phyloP scores from a whole-genome alignment of 2,797 vertebrate genomes.

The Chaunax sp. region DNA sequence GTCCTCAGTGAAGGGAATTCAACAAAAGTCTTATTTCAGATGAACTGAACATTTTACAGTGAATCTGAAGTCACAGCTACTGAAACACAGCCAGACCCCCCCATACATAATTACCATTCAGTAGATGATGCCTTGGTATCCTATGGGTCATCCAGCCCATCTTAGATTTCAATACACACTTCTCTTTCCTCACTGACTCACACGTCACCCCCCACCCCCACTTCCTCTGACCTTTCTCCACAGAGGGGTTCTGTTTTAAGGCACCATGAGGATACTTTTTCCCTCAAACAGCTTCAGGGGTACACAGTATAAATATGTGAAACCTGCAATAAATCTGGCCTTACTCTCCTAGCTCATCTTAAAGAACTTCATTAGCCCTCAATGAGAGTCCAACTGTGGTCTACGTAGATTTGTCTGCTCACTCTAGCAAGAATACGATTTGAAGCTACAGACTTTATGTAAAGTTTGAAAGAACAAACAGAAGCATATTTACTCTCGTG shows the following conservation, averaged over 20 bases:
- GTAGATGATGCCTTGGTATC: conserved; percentile 71
- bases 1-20: no score
- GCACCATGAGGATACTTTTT: conserved; percentile 19
- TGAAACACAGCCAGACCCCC: conserved; percentile 22
- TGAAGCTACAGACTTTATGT: neutral
- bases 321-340: conserved; percentile 12
- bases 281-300: conserved; percentile 10
- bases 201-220: neutral
- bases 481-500: neutral
- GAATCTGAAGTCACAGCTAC: conserved; percentile 11
- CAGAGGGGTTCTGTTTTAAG: no score
- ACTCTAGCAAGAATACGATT: neutral
- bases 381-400: conserved; percentile 1
- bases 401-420: conserved; percentile 1
- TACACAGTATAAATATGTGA: conserved; percentile 18
- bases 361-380: conserved; percentile 27
- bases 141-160: conserved; percentile 68
- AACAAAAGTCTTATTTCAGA: no score
- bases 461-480: neutral
- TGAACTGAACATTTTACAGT: neutral
- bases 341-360: conserved; percentile 11
- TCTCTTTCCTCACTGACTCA: no score
- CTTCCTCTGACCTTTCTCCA: neutral
- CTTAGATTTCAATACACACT: no score
- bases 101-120: conserved; percentile 61